These are phyloP conservation scores for Gobiocypris rarus DNA, from an alignment of 2,113 vertebrate genomes.

Conservation along the genomic window DNA sequence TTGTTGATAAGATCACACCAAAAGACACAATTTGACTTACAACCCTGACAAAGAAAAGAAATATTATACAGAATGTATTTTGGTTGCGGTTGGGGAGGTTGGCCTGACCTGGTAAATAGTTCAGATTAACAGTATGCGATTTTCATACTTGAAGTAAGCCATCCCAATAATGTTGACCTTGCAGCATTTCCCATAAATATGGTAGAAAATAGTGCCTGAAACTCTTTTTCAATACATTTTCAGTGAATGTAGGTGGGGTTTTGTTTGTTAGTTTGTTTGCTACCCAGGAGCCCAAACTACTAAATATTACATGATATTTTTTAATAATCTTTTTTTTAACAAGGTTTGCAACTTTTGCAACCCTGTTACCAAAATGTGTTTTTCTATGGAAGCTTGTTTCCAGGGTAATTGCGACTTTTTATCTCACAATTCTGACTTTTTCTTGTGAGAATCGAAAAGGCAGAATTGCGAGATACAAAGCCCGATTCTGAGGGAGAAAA, in stretches of 20 bases:
- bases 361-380: neutral
- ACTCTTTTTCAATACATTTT: too few relatives aligned
- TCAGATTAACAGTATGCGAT: neutral
- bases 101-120: neutral
- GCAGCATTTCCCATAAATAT: too few relatives aligned
- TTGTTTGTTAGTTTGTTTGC: too few relatives aligned
- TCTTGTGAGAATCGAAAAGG: too few relatives aligned
- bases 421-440: too few relatives aligned
- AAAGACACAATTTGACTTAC: slow-evolving; percentile 9
- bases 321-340: neutral
- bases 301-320: too few relatives aligned
- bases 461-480: too few relatives aligned
- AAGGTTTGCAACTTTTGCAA: neutral
- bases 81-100: neutral
- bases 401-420: too few relatives aligned
- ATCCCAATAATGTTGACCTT: neutral
- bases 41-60: neutral
- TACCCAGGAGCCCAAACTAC: too few relatives aligned
- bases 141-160: neutral
- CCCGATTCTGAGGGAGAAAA: too few relatives aligned
- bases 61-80: neutral
- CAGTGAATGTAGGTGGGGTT: too few relatives aligned
- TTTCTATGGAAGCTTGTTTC: neutral
- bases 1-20: neutral
- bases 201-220: too few relatives aligned